Evolutionary conservation across 2,888 invertebrate genomes (phyloP).

Genomic region (Amiota minor): DNA sequence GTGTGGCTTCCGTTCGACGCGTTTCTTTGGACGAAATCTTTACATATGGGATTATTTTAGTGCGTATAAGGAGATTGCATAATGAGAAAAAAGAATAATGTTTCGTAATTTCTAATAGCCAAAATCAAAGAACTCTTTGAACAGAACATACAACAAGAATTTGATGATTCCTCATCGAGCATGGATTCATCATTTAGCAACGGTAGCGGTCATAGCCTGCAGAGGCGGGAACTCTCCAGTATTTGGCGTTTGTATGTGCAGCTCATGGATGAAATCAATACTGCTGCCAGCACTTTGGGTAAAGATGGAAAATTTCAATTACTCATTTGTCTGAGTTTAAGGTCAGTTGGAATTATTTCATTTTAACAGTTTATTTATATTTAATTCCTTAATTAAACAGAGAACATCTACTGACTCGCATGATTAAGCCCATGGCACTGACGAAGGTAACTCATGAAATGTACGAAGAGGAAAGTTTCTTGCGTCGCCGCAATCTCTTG

Average conservation of each 20-base stretch:
- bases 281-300: constrained; percentile 84
- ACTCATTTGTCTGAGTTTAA: constrained; percentile 93
- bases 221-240: constrained; percentile 77
- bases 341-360: constrained; percentile 76
- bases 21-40: constrained; percentile 93
- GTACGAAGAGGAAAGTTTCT: constrained; percentile 97
- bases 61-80: constrained; percentile 73
- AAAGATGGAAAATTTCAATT: constrained; percentile 99
- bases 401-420: constrained; percentile 90
- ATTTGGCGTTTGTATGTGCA: constrained; percentile 92
- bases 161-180: constrained; percentile 66
- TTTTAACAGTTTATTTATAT: background rate
- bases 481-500: constrained; percentile 88
- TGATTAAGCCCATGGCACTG: constrained; percentile 92
- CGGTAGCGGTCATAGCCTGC: constrained; percentile 56
- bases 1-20: constrained; percentile 94
- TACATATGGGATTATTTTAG: constrained; percentile 99
- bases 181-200: constrained; percentile 66
- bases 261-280: constrained; percentile 90
- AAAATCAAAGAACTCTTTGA: constrained; percentile 85
- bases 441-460: constrained; percentile 92
- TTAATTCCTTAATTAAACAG: constrained; percentile 73
- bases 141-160: constrained; percentile 74
- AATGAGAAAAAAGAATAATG: background rate
- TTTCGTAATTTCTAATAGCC: constrained; percentile 56